Base-by-base conservation (phyloP, 2,888 invertebrate genomes). In the Dastarcus helophoroides region DNA sequence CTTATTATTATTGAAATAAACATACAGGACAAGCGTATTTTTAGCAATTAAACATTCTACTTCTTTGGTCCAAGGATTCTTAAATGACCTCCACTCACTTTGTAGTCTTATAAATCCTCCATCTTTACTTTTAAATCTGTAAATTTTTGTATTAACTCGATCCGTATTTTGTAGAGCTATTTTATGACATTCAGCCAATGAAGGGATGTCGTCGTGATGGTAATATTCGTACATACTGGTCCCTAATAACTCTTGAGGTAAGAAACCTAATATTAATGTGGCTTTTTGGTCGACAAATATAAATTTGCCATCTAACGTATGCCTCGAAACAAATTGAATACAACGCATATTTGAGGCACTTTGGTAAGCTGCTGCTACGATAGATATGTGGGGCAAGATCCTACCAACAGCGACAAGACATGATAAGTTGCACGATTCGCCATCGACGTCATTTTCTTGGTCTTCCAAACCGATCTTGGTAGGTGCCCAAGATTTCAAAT, bases 1-100 rank as follows among this genome's bases (percentile, higher is more conserved):
- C n/a, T n/a, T n/a, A n/a, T n/a, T n/a, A 16, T 32, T 7, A 25
- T 25, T 26, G 14, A 22, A 26, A 22, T 14, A 12, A 28, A 62
- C 71, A 66, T 59, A 80, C 69, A 75, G 64, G 35, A 86, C 69
- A 26, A 85, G 69, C 1, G 76, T 79, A 63, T 91, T 90, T 58
- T 84, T 86, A 0, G 89, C 82, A 42, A 90, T 80, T 40, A 93
- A 69, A 54, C 82, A 88, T 53, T 94, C 93, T 38, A 89, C 78
- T 52, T 93, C 93, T 62, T 89, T 89, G 1, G 91, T 93, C 91
- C 91, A 93, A 0, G 94, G 94, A 63, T 93, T 93, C 48, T 76
- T 76, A 58, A 94, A 91, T 0, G 84, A 78, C 46, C 81, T 86
- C 78, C 88, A 88, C 51, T 80, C 81, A 37, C 88, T 89, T 51